Base-by-base conservation (phyloP, 2,797 vertebrate species). In the Periophthalmus magnuspinnatus region DNA sequence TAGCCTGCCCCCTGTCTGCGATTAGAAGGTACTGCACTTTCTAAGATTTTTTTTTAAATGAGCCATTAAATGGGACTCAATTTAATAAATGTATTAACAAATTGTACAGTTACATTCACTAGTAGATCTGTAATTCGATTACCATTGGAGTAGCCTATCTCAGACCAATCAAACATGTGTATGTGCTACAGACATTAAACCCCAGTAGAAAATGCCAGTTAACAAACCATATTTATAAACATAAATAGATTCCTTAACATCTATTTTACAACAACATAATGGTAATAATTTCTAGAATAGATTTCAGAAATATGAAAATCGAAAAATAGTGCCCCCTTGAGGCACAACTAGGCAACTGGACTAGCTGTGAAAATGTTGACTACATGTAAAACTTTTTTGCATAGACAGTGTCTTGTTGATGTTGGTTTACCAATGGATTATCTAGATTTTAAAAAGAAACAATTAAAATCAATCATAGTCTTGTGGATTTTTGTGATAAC, bases 1-100 rank as follows among this genome's bases (percentile, higher is more conserved):
- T 34, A 1, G n/a, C 14, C 85, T 62, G 6, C 2, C 83, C 59
- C 67, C 84, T 80, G 72, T 9, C 68, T 84, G 80, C 0, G 32
- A 16, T 1, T 6, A 9, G 0, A 0, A 1, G 50, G 0, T 6
- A 76, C 69, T 76, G 57, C 71, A 60, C 6, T 28, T 21, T 59
- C 0, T 0, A 0, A 24, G 0, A 21, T 11, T 10, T 17, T 3
- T 14, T n/a, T n/a, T 5, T 16, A 17, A 48, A 41, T 3, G 3
- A 11, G 41, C 3, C 41, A 45, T 45, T 14, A 45, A 45, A 14
- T 45, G 11, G 3, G 45, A 45, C 41, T 45, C 41, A 14, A 1
- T 45, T 45, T 45, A 41, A 41, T 41, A 41, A 41, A 28, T 28
- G 28, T 28, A 28, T 41, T n/a, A n/a, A 13, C 38, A 41, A 41